phyloP scores from a whole-genome alignment of 2,113 vertebrate species.

The Cacatua alba region DNA sequence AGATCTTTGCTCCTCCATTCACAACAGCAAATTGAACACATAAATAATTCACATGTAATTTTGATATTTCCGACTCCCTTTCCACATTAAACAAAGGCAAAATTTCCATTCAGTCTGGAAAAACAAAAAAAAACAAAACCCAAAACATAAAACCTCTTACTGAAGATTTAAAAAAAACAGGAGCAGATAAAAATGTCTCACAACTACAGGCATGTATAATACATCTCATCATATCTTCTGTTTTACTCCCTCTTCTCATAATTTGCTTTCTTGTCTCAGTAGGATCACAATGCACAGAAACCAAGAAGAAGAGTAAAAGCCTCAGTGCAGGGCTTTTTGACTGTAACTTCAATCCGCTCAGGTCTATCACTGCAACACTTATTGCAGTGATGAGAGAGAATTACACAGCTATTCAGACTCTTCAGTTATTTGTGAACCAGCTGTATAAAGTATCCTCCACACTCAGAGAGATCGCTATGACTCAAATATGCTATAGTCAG shows the following conservation, averaged over 20 bases:
- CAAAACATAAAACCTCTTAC: background rate
- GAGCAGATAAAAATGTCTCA: background rate
- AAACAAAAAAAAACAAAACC: background rate
- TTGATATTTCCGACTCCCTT: background rate
- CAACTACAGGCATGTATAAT: background rate
- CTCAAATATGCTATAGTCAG: background rate
- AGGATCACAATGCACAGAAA: background rate
- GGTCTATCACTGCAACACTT: background rate
- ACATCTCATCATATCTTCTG: background rate
- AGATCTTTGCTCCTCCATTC: background rate
- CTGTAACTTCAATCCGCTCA: background rate
- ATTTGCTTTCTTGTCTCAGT: background rate
- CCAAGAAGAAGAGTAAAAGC: background rate
- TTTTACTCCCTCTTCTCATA: background rate
- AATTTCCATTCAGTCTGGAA: slow-evolving; percentile 14
- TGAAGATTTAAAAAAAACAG: background rate
- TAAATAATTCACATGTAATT: slow-evolving; percentile 15
- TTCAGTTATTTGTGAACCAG: background rate
- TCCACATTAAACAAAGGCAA: slow-evolving; percentile 56
- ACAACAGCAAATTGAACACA: background rate
- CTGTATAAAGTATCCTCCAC: background rate
- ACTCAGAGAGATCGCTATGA: background rate
- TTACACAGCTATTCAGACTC: background rate
- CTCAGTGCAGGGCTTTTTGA: background rate
- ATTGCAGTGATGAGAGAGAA: background rate